Percentiles rank a stretch among this genome's conserved stretches.
These are phyloP conservation scores for Phrixothrix hirtus DNA, from an alignment of 2,888 invertebrate species.

Conservation along the genomic window DNA sequence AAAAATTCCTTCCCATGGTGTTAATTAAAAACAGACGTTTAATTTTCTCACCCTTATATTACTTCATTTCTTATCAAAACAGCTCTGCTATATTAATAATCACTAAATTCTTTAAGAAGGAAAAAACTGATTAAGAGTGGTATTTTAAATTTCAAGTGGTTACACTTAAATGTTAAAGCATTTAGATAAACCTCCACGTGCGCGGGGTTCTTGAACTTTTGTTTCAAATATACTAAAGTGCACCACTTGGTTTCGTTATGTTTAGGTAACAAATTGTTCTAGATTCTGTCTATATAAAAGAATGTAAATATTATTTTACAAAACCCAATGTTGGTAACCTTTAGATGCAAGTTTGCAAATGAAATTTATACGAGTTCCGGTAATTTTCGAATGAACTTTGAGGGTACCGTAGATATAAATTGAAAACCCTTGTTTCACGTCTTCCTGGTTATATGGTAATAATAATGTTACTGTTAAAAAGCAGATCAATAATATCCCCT, in stretches of 20 bases:
- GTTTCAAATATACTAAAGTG: neutral
- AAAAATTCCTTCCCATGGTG: constrained; percentile 6
- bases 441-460: constrained; percentile 4
- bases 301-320: neutral
- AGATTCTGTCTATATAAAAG: neutral
- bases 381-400: constrained; percentile 2
- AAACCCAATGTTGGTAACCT: neutral
- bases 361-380: neutral
- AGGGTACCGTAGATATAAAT: constrained; percentile 3
- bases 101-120: constrained; percentile 2
- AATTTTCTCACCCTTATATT: constrained; percentile 11
- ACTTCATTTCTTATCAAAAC: constrained; percentile 1
- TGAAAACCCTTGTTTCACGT: constrained; percentile 12
- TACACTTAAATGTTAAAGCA: constrained; percentile 13
- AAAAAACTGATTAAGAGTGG: constrained; percentile 12
- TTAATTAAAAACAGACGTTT: constrained; percentile 15
- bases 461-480: constrained; percentile 12
- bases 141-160: constrained; percentile 13
- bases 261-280: neutral
- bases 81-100: constrained; percentile 11
- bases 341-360: neutral
- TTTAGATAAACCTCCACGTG: constrained; percentile 13
- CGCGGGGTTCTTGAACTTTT: constrained; percentile 12
- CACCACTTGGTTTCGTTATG: neutral
- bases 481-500: constrained; percentile 11